Percentiles rank a stretch among this genome's conserved stretches.
These are phyloP conservation scores for Latheticus oryzae DNA, from an alignment of 2,888 invertebrate species.

Conservation along the genomic window DNA sequence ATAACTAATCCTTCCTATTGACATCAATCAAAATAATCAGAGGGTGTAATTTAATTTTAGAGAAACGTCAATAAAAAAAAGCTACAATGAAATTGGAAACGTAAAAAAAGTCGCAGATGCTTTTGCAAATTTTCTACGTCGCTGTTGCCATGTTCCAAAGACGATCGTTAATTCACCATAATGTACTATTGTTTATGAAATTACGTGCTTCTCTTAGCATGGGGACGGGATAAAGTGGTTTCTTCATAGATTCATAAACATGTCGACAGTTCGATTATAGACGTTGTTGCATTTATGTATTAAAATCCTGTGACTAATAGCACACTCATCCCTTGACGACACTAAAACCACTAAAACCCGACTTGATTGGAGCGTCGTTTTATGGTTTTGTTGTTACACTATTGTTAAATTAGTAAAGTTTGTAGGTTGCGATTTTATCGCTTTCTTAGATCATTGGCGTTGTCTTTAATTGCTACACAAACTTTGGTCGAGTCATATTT, in stretches of 20 bases:
- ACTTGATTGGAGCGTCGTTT: conserved; percentile 33
- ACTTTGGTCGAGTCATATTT: conserved; percentile 21
- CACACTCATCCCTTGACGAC: conserved; percentile 28
- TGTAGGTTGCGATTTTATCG: conserved; percentile 32
- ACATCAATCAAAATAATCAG: conserved; percentile 38
- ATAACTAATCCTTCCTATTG: conserved; percentile 28
- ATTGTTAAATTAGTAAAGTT: conserved; percentile 37
- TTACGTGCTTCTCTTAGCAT: conserved; percentile 23
- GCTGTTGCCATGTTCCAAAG: conserved; percentile 11
- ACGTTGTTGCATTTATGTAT: conserved; percentile 32
- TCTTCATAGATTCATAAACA: conserved; percentile 18
- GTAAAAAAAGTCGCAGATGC: conserved; percentile 13
- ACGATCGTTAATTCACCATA: conserved; percentile 12
- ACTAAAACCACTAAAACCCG: conserved; percentile 27
- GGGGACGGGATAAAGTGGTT: conserved; percentile 12
- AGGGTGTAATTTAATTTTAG: conserved; percentile 36
- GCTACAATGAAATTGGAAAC: conserved; percentile 11
- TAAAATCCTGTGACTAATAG: conserved; percentile 35
- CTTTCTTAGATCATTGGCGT: conserved; percentile 32
- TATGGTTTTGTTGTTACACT: conserved; percentile 33
- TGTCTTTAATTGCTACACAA: conserved; percentile 37
- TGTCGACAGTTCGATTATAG: conserved; percentile 25
- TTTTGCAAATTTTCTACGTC: conserved; percentile 22
- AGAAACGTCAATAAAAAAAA: conserved; percentile 18
- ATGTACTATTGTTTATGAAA: conserved; percentile 29